A percentile compares a stretch with the other conserved stretches of the same genome.
Evolutionary conservation across 2,797 vertebrate species (phyloP).

Genomic region (Psittacula echo): DNA sequence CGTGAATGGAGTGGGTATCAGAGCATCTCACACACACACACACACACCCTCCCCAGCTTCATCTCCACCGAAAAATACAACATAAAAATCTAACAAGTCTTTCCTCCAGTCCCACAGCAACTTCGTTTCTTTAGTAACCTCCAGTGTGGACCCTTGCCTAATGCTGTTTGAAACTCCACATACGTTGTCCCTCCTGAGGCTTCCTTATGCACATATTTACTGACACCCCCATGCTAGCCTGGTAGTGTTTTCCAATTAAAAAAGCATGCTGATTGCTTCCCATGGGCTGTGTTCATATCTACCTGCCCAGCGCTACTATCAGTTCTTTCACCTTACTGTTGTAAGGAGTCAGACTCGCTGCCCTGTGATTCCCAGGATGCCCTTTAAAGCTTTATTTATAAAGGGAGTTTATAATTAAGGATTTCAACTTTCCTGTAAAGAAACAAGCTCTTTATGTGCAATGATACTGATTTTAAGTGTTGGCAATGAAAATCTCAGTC

Average conservation of each 20-base stretch:
- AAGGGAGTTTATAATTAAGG: not conserved
- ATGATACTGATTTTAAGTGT: not conserved
- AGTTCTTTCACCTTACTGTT: not conserved
- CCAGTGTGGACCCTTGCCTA: not conserved
- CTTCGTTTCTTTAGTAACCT: not conserved
- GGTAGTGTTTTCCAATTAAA: not conserved
- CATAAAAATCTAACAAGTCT: not conserved
- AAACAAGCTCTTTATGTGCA: not conserved
- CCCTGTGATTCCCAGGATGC: not conserved
- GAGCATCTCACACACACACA: not conserved
- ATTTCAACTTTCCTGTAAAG: not conserved
- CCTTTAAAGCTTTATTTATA: not conserved
- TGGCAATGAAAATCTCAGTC: not conserved
- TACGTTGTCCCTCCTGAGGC: fast-evolving
- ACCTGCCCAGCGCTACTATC: not conserved
- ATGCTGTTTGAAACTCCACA: not conserved
- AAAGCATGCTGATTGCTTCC: not conserved
- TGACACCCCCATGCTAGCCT: not conserved
- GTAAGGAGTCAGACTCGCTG: not conserved
- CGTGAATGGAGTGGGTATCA: not conserved
- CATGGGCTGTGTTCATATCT: not conserved
- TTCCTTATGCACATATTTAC: not conserved
- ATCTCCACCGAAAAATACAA: not conserved
- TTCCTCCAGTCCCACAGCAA: not conserved
- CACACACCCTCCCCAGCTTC: not conserved